These are phyloP conservation scores for Zelleria hepariella DNA, from an alignment of 2,888 invertebrate genomes.

Conservation along the genomic window DNA sequence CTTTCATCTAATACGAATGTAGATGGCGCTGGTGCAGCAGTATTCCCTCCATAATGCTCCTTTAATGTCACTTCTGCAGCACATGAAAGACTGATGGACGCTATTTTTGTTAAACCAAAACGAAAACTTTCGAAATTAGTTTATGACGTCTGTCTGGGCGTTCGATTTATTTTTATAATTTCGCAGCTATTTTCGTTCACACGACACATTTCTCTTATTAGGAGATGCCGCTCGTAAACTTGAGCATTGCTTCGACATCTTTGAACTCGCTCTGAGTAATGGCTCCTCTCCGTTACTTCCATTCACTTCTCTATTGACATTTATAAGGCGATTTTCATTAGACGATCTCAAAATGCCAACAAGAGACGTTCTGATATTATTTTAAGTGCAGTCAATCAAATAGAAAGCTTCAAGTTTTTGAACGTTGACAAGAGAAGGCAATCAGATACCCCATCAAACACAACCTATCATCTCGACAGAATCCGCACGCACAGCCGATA, in stretches of 20 bases:
- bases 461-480: conserved; percentile 69
- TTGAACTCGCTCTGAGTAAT: conserved; percentile 47
- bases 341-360: neutral
- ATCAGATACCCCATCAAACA: conserved; percentile 66
- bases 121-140: conserved; percentile 71
- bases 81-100: conserved; percentile 69
- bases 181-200: conserved; percentile 59
- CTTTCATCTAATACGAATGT: conserved; percentile 50
- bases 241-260: conserved; percentile 47
- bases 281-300: conserved; percentile 4
- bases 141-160: conserved; percentile 70
- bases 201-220: conserved; percentile 54
- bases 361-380: conserved; percentile 20
- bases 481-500: conserved; percentile 66
- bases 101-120: conserved; percentile 68
- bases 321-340: conserved; percentile 2
- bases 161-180: conserved; percentile 72
- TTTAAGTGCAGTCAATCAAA: conserved; percentile 63
- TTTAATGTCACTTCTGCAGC: conserved; percentile 62
- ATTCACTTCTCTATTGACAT: conserved; percentile 1
- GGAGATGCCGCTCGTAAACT: conserved; percentile 50
- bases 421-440: conserved; percentile 68
- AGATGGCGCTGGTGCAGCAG: conserved; percentile 64
- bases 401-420: conserved; percentile 59
- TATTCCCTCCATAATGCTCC: conserved; percentile 28